These are phyloP conservation scores for Nemotelus nigrinus DNA, from an alignment of 2,888 invertebrate species.

Conservation along the genomic window DNA sequence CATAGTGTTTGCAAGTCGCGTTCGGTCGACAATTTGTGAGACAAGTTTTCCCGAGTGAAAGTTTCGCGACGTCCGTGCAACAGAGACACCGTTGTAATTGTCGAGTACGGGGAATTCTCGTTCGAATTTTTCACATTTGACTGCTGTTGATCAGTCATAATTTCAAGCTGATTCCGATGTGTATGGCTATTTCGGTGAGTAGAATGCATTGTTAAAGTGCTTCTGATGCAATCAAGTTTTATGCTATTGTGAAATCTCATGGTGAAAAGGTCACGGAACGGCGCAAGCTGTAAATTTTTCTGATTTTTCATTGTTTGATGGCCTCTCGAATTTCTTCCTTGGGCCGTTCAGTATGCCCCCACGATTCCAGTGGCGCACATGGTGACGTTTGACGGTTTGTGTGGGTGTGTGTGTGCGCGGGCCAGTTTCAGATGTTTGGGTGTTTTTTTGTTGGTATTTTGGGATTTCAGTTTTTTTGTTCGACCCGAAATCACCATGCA, in stretches of 20 bases:
- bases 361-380: conserved; percentile 3
- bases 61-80: not conserved
- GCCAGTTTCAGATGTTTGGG: not conserved
- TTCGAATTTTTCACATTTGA: conserved; percentile 3
- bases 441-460: no score
- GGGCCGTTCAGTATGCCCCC: not conserved
- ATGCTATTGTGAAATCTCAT: conserved; percentile 2
- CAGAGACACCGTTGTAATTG: not conserved
- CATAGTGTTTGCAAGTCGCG: no score
- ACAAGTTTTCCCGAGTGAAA: conserved; percentile 16
- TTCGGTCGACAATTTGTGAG: no score
- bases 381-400: not conserved
- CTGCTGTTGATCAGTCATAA: conserved; percentile 33
- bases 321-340: not conserved
- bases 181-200: conserved; percentile 88
- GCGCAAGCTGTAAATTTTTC: not conserved
- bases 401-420: conserved; percentile 14
- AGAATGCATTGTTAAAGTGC: not conserved
- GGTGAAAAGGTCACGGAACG: conserved; percentile 9
- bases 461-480: no score
- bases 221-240: not conserved
- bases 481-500: no score
- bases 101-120: conserved; percentile 17
- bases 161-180: conserved; percentile 68
- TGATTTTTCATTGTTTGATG: not conserved